phyloP scores from a whole-genome alignment of 2,797 vertebrate genomes.

The Rhabdophis nuchalis region DNA sequence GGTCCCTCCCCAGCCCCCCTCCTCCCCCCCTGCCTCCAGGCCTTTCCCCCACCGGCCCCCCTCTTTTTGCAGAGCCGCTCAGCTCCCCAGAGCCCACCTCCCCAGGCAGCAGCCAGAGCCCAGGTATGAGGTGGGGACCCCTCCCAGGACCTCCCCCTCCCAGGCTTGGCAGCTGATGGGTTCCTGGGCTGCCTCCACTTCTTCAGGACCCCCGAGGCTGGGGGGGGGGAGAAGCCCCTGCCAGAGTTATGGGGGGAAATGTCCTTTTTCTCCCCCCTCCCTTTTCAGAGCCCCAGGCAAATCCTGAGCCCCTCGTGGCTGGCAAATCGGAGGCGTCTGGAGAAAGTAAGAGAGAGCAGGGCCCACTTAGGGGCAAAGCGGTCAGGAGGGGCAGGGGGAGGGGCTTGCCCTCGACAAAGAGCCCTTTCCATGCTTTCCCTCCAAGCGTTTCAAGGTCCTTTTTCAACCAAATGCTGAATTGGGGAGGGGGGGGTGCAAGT shows the following conservation, averaged over 20 bases:
- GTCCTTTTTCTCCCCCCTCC: no score
- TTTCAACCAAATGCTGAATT: neutral
- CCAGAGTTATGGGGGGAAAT: neutral
- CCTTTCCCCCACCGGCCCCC: neutral
- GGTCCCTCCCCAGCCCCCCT: no score
- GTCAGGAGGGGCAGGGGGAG: no score
- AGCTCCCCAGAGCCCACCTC: neutral
- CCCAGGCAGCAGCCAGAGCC: neutral
- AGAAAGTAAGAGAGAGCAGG: slow-evolving; percentile 5
- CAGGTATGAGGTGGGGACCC: neutral
- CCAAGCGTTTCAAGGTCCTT: neutral
- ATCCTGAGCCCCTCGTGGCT: neutral
- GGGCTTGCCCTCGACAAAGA: no score
- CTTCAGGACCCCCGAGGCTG: no score
- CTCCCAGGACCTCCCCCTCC: no score
- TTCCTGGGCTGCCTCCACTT: no score
- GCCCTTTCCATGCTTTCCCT: neutral
- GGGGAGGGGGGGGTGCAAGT: neutral
- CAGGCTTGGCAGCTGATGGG: neutral
- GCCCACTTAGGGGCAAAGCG: neutral
- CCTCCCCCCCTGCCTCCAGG: neutral
- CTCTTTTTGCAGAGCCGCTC: neutral
- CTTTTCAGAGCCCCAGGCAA: neutral
- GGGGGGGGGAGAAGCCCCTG: neutral
- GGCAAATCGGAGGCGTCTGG: slow-evolving; percentile 8